Evolutionary conservation across 1,140 invertebrate species (phyloP).

Genomic region (Pseudomyrmex pallidus): DNA sequence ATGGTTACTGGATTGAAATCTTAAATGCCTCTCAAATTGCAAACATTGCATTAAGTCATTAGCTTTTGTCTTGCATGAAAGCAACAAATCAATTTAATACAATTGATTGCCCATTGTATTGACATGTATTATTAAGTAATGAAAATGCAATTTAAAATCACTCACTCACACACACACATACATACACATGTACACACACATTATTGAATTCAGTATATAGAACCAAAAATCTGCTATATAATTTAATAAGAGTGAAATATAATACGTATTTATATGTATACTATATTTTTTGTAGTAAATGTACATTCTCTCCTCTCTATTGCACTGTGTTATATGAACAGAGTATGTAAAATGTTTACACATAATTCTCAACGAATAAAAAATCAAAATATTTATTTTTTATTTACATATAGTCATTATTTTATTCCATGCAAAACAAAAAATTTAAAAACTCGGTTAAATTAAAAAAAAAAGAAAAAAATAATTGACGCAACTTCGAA

Average conservation of each 20-base stretch:
- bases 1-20: slow-evolving; percentile 99
- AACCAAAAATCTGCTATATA: slow-evolving; percentile 31
- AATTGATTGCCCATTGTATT: slow-evolving; percentile 23
- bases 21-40: slow-evolving; percentile 88
- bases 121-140: slow-evolving; percentile 41
- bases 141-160: slow-evolving; percentile 31
- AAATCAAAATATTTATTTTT: slow-evolving; percentile 79
- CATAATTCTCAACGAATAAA: slow-evolving; percentile 66
- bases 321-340: slow-evolving; percentile 70
- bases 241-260: slow-evolving; percentile 58
- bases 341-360: slow-evolving; percentile 67
- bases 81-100: slow-evolving; percentile 44
- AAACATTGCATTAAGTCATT: slow-evolving; percentile 74
- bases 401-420: slow-evolving; percentile 51
- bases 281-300: slow-evolving; percentile 71
- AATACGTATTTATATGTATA: slow-evolving; percentile 63
- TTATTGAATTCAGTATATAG: slow-evolving; percentile 49
- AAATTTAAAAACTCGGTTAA: no score
- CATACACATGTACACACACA: neutral
- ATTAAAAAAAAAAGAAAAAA: no score
- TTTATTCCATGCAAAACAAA: no score
- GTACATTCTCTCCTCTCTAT: slow-evolving; percentile 68
- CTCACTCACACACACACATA: no score
- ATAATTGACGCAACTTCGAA: no score
- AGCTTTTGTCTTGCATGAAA: slow-evolving; percentile 49